A percentile compares a stretch with the other conserved stretches of the same genome.
Evolutionary conservation across 2,113 vertebrate species (phyloP).

Genomic region (Callaeas wilsoni): DNA sequence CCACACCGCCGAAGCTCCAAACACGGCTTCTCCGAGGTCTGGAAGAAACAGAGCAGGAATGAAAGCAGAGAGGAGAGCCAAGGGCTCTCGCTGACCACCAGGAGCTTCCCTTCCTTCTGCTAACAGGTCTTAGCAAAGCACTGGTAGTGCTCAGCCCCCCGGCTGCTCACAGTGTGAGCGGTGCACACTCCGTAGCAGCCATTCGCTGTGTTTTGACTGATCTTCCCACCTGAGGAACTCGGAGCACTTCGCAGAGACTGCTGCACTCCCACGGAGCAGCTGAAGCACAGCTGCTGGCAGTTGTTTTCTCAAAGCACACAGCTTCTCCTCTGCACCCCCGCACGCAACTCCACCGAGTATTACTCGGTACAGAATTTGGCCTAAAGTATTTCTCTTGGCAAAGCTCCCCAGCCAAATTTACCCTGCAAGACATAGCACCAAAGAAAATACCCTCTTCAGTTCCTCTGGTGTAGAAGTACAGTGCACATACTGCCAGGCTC

Average conservation of each 20-base stretch:
- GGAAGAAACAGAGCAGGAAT: not conserved
- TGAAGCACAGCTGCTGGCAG: not conserved
- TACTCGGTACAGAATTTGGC: not conserved
- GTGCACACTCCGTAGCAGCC: accelerated
- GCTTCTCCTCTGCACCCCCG: not conserved
- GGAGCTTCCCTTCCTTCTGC: not conserved
- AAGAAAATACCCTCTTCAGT: not conserved
- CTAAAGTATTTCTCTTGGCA: not conserved
- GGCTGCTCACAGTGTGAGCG: accelerated
- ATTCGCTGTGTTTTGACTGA: not conserved
- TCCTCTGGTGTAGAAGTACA: not conserved
- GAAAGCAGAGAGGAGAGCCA: not conserved
- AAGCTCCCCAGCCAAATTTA: not conserved
- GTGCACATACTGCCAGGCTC: not conserved
- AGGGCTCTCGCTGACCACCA: not conserved
- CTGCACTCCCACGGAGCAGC: not conserved
- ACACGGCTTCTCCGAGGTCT: not conserved
- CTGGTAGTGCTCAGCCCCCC: not conserved
- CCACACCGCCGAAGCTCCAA: accelerated
- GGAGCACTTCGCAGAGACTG: not conserved
- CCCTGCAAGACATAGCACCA: not conserved
- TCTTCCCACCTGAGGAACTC: not conserved
- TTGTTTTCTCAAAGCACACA: not conserved
- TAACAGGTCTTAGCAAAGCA: not conserved
- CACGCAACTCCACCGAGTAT: accelerated